Evolutionary conservation across 2,797 vertebrate genomes (phyloP).

Genomic region (Hydrophis major): DNA sequence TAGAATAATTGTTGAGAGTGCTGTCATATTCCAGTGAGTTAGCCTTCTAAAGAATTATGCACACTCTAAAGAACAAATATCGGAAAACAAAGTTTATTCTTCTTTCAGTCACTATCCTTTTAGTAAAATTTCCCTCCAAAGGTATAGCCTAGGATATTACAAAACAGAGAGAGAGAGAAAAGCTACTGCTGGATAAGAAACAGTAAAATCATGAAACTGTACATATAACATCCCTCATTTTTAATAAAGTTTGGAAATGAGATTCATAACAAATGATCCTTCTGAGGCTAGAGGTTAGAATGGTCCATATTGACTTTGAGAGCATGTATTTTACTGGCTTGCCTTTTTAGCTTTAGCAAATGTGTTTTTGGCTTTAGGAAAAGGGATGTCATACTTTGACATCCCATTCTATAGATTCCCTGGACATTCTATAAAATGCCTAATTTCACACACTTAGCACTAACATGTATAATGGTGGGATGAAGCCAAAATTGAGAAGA

Average conservation of each 20-base stretch:
- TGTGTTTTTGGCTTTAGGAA: not conserved
- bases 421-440: not conserved
- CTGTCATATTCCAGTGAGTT: not conserved
- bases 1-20: not conserved
- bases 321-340: not conserved
- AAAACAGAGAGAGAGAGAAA: not conserved
- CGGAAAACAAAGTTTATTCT: not conserved
- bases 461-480: not conserved
- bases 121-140: not conserved
- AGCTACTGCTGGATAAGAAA: not conserved
- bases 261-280: not conserved
- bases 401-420: not conserved
- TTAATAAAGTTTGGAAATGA: slow-evolving; percentile 32
- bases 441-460: not conserved
- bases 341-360: not conserved
- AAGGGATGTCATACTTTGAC: not conserved
- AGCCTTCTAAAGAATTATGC: not conserved
- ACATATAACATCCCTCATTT: not conserved
- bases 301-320: slow-evolving; percentile 22
- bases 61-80: not conserved
- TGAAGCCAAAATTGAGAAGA: not conserved
- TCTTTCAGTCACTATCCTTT: not conserved
- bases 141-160: not conserved
- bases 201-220: not conserved
- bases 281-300: not conserved